Evolutionary conservation across 2,113 vertebrate species (phyloP).

Genomic region (pig (Sus scrofa)): DNA sequence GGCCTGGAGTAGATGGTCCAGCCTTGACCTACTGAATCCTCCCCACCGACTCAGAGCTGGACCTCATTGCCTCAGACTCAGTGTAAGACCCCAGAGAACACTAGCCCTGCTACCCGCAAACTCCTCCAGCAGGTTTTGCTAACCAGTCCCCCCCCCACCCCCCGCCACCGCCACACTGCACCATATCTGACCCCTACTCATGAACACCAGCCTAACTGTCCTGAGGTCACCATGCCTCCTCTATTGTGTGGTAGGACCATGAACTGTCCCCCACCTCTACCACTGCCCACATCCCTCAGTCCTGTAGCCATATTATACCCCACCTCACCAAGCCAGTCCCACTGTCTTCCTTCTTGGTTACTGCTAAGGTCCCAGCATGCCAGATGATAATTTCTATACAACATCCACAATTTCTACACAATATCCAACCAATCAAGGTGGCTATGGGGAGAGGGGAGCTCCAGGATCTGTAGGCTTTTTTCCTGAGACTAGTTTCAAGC

Average conservation of each 20-base stretch:
- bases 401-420: not conserved
- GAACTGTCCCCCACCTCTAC: not conserved
- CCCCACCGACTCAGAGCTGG: not conserved
- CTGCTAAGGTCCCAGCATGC: not conserved
- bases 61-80: not conserved
- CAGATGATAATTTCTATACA: not conserved
- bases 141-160: not conserved
- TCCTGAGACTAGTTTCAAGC: not conserved
- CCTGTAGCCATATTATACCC: not conserved
- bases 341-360: not conserved
- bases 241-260: not conserved
- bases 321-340: not conserved
- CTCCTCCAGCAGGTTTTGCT: not conserved
- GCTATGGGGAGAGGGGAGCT: not conserved
- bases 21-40: not conserved
- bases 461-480: not conserved
- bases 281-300: not conserved
- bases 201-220: not conserved
- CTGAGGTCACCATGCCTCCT: not conserved
- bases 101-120: not conserved
- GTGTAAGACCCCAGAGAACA: not conserved
- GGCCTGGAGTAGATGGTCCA: not conserved
- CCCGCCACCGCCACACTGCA: too few species aligned
- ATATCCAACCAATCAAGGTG: not conserved
- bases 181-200: not conserved